Percentiles rank a stretch among this genome's conserved stretches.
These are phyloP conservation scores for Echinops telfairi DNA, from an alignment of 2,113 vertebrate species.

Conservation along the genomic window DNA sequence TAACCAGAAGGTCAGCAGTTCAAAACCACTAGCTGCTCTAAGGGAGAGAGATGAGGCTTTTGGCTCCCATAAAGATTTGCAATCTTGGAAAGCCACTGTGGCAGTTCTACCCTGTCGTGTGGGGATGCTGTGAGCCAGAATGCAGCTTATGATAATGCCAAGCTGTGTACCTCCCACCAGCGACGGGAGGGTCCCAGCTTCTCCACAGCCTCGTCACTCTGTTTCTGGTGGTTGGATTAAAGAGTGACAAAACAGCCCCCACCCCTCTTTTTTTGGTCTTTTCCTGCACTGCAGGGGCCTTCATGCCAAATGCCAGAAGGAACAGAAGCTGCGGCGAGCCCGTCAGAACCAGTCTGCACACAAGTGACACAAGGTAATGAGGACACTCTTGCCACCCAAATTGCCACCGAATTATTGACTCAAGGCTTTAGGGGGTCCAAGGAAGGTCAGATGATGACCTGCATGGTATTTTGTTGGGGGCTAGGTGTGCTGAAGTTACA, in stretches of 20 bases:
- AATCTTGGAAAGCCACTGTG: too few species aligned
- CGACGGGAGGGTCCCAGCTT: not conserved
- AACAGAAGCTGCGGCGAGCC: constrained; percentile 19
- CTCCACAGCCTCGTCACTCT: not conserved
- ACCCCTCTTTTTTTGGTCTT: constrained; percentile 34
- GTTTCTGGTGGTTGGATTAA: not conserved
- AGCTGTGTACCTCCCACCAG: not conserved
- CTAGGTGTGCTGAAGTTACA: not conserved
- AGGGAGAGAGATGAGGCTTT: too few species aligned
- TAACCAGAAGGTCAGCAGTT: too few species aligned
- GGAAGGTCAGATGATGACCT: not conserved
- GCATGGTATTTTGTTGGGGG: not conserved
- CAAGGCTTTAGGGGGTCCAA: not conserved
- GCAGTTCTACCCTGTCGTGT: too few species aligned
- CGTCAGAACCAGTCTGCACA: not conserved
- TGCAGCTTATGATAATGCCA: too few species aligned
- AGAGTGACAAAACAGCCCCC: not conserved
- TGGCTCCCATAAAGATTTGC: too few species aligned
- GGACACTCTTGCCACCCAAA: not conserved
- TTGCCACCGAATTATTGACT: not conserved
- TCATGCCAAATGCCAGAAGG: constrained; percentile 51
- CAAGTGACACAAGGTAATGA: constrained; percentile 80
- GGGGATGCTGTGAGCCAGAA: too few species aligned
- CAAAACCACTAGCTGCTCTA: too few species aligned
- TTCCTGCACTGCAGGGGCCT: constrained; percentile 76